Percentiles rank a stretch among this genome's conserved stretches.
These are phyloP conservation scores for Trochalopteron elliotii DNA, from an alignment of 2,113 vertebrate genomes.

Conservation along the genomic window DNA sequence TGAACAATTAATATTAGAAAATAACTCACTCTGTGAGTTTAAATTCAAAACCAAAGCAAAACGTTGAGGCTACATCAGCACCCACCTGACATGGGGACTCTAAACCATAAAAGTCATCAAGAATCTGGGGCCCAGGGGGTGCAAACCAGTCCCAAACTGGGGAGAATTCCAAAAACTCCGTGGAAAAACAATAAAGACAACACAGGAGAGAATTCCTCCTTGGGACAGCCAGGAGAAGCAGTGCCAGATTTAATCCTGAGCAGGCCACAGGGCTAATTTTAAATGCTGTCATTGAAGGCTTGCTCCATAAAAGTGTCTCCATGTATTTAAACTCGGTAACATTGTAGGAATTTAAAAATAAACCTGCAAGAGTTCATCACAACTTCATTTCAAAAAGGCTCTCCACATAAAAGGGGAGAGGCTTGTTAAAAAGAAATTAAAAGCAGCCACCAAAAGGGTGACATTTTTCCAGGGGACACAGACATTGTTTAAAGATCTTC, in stretches of 20 bases:
- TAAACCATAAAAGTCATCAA: neutral
- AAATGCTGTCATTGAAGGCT: neutral
- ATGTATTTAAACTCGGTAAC: neutral
- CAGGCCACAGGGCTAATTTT: neutral
- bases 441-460: conserved; percentile 15
- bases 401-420: conserved; percentile 7
- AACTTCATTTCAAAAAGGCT: neutral
- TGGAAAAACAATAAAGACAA: neutral
- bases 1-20: neutral
- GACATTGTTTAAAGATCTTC: conserved; percentile 45
- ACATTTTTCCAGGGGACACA: conserved; percentile 39
- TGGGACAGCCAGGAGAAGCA: neutral
- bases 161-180: neutral
- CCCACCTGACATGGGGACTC: neutral
- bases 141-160: neutral
- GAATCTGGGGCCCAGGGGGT: neutral
- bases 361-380: neutral
- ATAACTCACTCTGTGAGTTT: neutral
- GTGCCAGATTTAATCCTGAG: neutral
- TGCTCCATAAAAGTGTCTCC: neutral
- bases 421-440: conserved; percentile 42
- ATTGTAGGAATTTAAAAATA: neutral
- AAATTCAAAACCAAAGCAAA: neutral
- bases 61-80: neutral
- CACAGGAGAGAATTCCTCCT: neutral